A percentile compares a stretch with the other conserved stretches of the same genome.
phyloP scores from a whole-genome alignment of 2,797 vertebrate genomes.

The Poeciliopsis turneri region DNA sequence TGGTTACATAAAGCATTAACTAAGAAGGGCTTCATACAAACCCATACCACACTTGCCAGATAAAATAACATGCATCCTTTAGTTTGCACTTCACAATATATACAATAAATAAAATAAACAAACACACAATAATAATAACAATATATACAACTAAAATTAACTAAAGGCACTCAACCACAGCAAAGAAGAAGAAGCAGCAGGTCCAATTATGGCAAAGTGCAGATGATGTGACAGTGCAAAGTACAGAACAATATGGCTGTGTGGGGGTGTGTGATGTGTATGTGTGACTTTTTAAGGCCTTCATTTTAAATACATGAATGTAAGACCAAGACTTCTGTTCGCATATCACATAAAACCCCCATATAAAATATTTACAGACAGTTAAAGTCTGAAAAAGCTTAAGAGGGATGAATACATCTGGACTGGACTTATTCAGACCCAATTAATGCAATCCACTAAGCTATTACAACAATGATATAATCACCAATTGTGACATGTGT shows the following conservation, averaged over 20 bases:
- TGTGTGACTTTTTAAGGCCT: too few relatives aligned
- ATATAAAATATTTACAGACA: neutral
- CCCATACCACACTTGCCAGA: neutral
- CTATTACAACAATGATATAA: conserved; percentile 47
- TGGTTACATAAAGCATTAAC: neutral
- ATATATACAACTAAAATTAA: too few relatives aligned
- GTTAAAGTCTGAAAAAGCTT: neutral
- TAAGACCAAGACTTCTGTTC: neutral
- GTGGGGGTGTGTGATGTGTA: too few relatives aligned
- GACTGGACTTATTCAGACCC: neutral
- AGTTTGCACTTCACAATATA: neutral
- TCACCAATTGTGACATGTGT: conserved; percentile 40
- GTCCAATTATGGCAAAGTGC: too few relatives aligned
- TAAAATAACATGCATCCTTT: neutral
- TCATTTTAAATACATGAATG: too few relatives aligned
- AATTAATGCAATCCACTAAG: conserved; percentile 11
- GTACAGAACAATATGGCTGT: too few relatives aligned
- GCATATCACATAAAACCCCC: neutral
- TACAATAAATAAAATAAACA: too few relatives aligned
- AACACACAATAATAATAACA: too few relatives aligned
- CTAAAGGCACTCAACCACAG: too few relatives aligned
- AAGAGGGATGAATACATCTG: neutral
- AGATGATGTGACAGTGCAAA: too few relatives aligned
- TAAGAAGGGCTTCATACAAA: neutral
- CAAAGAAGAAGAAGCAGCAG: too few relatives aligned